Conservation (phyloP, 2,797 vertebrate species). For the Alfaro cultratus region DNA sequence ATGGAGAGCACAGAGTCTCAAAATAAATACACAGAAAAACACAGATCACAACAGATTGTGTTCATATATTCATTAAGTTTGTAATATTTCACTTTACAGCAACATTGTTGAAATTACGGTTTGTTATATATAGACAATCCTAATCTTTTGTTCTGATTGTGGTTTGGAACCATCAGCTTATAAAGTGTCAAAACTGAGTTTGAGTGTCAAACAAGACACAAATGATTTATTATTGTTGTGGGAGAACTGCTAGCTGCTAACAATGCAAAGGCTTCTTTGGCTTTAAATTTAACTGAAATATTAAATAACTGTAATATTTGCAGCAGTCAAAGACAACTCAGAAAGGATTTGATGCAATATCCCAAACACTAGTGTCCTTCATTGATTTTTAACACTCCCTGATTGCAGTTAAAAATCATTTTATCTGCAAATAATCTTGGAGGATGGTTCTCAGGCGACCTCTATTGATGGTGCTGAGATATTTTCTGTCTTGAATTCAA, state of each 20-base stretch:
- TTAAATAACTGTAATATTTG: background rate
- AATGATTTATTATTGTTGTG: too few relatives aligned
- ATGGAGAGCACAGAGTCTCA: too few relatives aligned
- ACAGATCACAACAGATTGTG: too few relatives aligned
- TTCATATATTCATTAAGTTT: background rate
- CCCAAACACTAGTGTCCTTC: background rate
- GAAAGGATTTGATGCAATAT: background rate
- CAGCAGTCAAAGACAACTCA: background rate
- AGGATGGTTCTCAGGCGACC: background rate
- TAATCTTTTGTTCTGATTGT: too few relatives aligned
- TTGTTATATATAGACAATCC: background rate
- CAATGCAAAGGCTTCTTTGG: background rate
- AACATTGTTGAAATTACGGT: background rate
- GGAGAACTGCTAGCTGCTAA: too few relatives aligned
- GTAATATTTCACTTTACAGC: background rate
- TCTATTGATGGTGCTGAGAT: constrained; percentile 1
- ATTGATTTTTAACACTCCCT: constrained; percentile 3
- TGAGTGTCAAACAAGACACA: too few relatives aligned
- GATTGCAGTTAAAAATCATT: constrained; percentile 1
- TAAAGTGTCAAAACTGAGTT: too few relatives aligned
- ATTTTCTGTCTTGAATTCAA: background rate
- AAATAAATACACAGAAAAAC: too few relatives aligned
- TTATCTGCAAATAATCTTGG: background rate
- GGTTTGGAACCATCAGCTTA: too few relatives aligned
- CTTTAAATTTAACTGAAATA: background rate